A percentile compares a stretch with the other conserved stretches of the same genome.
Evolutionary conservation across 2,888 invertebrate genomes (phyloP).

Genomic region (Serripes groenlandicus): DNA sequence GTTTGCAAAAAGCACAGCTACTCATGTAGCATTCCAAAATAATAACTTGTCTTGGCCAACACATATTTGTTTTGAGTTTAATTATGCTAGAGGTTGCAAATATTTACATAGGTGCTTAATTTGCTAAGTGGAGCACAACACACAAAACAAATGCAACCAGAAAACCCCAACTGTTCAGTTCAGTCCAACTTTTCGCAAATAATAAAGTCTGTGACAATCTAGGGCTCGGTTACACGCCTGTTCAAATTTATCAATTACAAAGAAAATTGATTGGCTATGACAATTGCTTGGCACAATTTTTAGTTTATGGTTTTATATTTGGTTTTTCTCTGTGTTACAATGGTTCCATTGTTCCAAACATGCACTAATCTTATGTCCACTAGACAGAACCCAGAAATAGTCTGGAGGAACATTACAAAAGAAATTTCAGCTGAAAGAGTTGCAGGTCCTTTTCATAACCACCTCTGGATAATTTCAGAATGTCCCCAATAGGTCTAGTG

Average conservation of each 20-base stretch:
- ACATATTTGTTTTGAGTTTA: neutral
- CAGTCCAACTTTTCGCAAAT: neutral
- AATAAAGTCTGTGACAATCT: neutral
- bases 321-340: slow-evolving; percentile 3
- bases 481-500: slow-evolving; percentile 33
- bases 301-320: neutral
- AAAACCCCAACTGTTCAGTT: too few species aligned
- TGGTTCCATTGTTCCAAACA: neutral
- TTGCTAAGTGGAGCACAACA: neutral
- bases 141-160: neutral
- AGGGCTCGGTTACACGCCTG: neutral
- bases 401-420: slow-evolving; percentile 14
- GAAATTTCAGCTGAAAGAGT: slow-evolving; percentile 39
- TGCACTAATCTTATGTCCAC: slow-evolving; percentile 9
- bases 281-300: too few species aligned
- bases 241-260: neutral
- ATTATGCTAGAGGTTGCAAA: neutral
- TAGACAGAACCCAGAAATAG: slow-evolving; percentile 1
- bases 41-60: neutral
- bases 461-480: slow-evolving; percentile 17
- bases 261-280: neutral
- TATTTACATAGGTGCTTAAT: slow-evolving; percentile 1
- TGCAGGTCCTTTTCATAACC: slow-evolving; percentile 24
- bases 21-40: neutral
- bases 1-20: neutral